Evolutionary conservation across 2,888 invertebrate genomes (phyloP), one percentile per base, ranked within the genome.

Genomic region (Thyatira batis): DNA sequence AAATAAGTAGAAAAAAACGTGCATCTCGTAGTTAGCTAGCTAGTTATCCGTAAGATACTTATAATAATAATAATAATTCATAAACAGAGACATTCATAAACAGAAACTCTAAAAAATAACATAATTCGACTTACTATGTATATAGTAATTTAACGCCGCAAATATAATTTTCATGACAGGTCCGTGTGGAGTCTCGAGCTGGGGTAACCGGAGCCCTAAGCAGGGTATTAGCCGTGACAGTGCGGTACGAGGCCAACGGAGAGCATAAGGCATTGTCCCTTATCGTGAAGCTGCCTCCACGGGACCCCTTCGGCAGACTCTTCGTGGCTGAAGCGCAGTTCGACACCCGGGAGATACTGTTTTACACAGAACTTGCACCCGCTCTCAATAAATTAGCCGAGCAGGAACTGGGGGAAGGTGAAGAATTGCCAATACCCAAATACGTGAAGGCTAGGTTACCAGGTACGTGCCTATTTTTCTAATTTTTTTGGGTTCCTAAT

Each of bases 251-350:
- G 67, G 76, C 65, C 61, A 74, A 78, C 25, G 88, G 83, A 20
- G 85, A 87, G 56, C 62, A 71, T 58, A 80, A 82, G 71, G 78
- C 81, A 53, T 72, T 87, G 59, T 93, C 85, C 81, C 76, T 96
- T 50, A 94, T 96, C 63, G 94, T 96, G 58, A 96, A 96, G 80
- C 90, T 96, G 49, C 93, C 96, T 25, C 96, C 96, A 0, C 93
- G 95, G 66, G 96, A 96, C 79, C 96, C 96, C 0, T 96, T 96
- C 82, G 95, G 95, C 58, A 91, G 96, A 52, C 94, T 95, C 65
- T 96, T 96, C 82, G 96, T 96, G 57, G 96, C 95, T 21, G 96
- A 96, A 79, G 96, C 96, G 0, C 96, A 96, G 80, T 96, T 96
- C 78, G 96, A 96, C 82, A 93, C 96, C 4, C 92, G 96, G 57